These are phyloP conservation scores for Dryadula phaetusa DNA, from an alignment of 2,888 invertebrate species.

Conservation along the genomic window DNA sequence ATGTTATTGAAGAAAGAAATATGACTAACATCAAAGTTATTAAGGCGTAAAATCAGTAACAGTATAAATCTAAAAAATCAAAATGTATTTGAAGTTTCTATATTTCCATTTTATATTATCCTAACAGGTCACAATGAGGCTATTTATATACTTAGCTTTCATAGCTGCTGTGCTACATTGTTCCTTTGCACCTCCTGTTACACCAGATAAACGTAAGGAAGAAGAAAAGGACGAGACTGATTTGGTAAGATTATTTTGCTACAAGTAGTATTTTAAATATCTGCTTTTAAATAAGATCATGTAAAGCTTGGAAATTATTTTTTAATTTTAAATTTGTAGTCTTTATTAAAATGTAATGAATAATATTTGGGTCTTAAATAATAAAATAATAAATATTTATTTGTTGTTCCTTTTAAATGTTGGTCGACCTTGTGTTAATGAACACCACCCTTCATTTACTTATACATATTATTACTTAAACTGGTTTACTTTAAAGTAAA, in stretches of 20 bases:
- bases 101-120: constrained; percentile 14
- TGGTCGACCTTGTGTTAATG: background rate
- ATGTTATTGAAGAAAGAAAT: background rate
- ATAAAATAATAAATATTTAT: too few species aligned
- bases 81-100: background rate
- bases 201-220: constrained; percentile 74
- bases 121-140: constrained; percentile 57
- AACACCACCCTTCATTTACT: background rate
- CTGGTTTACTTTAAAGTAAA: background rate
- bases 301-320: too few species aligned
- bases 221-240: constrained; percentile 77
- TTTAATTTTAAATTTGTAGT: too few species aligned
- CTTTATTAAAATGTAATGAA: too few species aligned
- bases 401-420: too few species aligned
- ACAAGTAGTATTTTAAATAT: background rate
- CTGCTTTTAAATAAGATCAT: too few species aligned
- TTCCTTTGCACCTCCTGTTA: constrained; percentile 83
- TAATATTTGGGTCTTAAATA: too few species aligned
- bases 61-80: background rate
- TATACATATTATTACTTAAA: background rate
- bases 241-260: constrained; percentile 62
- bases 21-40: background rate
- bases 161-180: constrained; percentile 64
- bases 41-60: too few species aligned
- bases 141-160: constrained; percentile 53